Conservation (phyloP, 64 coral and sea anemone species). For the Montipora efflorescens region DNA sequence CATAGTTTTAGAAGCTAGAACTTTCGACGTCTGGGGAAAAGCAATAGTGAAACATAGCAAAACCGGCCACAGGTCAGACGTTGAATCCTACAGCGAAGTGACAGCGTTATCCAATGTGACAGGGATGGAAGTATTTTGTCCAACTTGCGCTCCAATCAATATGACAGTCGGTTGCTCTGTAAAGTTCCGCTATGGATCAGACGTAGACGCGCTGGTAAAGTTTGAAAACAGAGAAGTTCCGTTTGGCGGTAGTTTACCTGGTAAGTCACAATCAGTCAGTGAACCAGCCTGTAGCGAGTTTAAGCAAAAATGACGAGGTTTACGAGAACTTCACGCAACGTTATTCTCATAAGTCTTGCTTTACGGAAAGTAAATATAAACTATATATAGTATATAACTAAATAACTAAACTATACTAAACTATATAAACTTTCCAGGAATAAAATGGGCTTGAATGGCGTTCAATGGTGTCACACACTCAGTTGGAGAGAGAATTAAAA, state of each 20-base stretch:
- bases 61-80: conserved; percentile 1
- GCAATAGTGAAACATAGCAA: conserved; percentile 27
- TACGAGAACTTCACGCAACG: too few relatives aligned
- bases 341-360: too few relatives aligned
- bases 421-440: too few relatives aligned
- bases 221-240: not conserved
- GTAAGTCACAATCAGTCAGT: not conserved
- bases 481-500: too few relatives aligned
- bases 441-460: too few relatives aligned
- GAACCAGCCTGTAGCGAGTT: too few relatives aligned
- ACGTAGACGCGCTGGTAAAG: not conserved
- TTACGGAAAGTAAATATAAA: too few relatives aligned
- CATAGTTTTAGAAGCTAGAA: not conserved
- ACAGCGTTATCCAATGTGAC: not conserved
- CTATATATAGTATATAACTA: too few relatives aligned
- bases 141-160: not conserved
- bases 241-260: not conserved
- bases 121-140: conserved; percentile 14
- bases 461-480: too few relatives aligned
- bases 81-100: conserved; percentile 2
- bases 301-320: not conserved
- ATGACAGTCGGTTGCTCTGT: not conserved
- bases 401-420: too few relatives aligned
- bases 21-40: not conserved
- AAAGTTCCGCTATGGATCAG: conserved; percentile 27